Conservation (phyloP, 2,797 vertebrate genomes). For the Rousettus madagascariensis region DNA sequence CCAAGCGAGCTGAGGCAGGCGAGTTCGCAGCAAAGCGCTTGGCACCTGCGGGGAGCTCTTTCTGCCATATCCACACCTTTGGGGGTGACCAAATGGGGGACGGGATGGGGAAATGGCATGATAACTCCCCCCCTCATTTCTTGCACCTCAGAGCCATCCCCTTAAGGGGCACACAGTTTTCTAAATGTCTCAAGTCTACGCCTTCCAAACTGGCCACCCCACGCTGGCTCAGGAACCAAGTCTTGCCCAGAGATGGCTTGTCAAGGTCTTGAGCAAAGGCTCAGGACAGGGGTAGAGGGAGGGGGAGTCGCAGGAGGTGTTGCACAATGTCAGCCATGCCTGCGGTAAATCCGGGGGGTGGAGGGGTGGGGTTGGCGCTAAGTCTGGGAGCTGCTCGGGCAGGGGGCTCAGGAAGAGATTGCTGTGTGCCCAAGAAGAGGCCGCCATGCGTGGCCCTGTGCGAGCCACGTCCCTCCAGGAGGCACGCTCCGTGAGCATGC, state of each 20-base stretch:
- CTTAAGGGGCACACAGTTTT: neutral
- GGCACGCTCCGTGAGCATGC: accelerated
- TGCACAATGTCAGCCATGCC: accelerated
- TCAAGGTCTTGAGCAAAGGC: neutral
- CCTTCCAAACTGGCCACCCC: neutral
- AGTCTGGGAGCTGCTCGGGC: neutral
- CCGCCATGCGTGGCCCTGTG: neutral
- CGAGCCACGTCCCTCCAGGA: neutral
- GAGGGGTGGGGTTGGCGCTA: no score
- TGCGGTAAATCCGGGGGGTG: neutral
- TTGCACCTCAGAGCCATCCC: neutral
- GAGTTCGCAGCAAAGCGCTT: accelerated
- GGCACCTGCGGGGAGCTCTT: accelerated
- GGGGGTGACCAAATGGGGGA: neutral
- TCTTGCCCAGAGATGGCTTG: neutral
- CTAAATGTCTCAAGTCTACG: accelerated
- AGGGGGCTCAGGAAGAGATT: neutral
- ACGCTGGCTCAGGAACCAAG: neutral
- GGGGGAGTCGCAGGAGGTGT: neutral
- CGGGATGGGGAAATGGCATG: accelerated
- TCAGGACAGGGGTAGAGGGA: neutral
- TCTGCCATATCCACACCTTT: no score
- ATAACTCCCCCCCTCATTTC: no score
- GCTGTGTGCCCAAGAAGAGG: neutral
- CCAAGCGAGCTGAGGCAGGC: neutral